A percentile compares a stretch with the other conserved stretches of the same genome.
Conservation (phyloP, 1,140 invertebrate species). For the Lasaia peninsularis region DNA sequence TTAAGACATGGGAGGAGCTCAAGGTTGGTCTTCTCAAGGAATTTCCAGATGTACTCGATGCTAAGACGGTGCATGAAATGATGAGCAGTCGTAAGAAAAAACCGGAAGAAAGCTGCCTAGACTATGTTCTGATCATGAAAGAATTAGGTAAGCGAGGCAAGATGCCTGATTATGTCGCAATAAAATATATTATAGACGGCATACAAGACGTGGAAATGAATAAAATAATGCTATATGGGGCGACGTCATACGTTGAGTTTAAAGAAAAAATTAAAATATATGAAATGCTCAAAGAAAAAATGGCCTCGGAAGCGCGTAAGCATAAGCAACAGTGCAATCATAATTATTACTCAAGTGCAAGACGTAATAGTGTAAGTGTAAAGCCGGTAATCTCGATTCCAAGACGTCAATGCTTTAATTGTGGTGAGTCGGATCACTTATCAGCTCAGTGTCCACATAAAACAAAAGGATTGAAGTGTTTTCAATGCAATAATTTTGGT, state of each 20-base stretch:
- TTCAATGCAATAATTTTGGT: background rate
- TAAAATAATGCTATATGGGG: conserved; percentile 25
- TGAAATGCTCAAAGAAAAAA: background rate
- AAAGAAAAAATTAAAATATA: conserved; percentile 20
- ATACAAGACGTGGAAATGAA: conserved; percentile 23
- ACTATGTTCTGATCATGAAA: conserved; percentile 27
- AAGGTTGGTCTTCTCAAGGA: conserved; percentile 19
- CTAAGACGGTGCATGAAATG: background rate
- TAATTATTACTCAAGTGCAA: background rate
- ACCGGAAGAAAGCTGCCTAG: background rate
- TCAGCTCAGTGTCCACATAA: background rate
- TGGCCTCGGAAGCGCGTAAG: background rate
- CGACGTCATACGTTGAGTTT: conserved; percentile 17
- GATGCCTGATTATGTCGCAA: conserved; percentile 28
- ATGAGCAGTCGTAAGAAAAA: conserved; percentile 7
- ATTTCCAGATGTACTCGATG: background rate
- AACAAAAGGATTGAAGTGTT: background rate
- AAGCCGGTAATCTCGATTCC: background rate
- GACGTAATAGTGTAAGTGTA: background rate
- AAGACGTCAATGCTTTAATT: conserved; percentile 9
- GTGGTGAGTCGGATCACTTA: background rate
- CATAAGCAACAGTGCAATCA: background rate
- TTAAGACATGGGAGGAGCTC: conserved; percentile 27
- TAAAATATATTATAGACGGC: conserved; percentile 31
- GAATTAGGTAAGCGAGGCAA: conserved; percentile 26